A percentile compares a stretch with the other conserved stretches of the same genome.
Evolutionary conservation across 2,113 vertebrate species (phyloP).

Genomic region (Myxocyprinus asiaticus): DNA sequence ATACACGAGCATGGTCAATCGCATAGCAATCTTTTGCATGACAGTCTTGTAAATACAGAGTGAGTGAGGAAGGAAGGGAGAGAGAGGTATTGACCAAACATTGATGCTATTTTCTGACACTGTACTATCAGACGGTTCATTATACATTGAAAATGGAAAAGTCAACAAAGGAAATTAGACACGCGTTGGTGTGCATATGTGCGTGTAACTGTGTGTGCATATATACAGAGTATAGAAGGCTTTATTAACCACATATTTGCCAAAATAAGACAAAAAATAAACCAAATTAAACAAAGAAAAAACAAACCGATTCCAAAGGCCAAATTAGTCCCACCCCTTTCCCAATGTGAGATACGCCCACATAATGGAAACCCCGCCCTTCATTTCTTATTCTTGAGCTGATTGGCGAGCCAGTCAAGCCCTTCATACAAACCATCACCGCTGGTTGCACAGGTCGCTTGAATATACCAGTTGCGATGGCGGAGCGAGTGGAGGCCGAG

Average conservation of each 20-base stretch:
- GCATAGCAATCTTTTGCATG: background rate
- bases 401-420: slow-evolving; percentile 97
- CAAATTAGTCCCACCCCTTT: slow-evolving; percentile 47
- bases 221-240: slow-evolving; percentile 50
- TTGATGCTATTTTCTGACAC: slow-evolving; percentile 19
- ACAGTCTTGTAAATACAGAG: slow-evolving; percentile 13
- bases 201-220: slow-evolving; percentile 22
- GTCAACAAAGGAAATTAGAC: slow-evolving; percentile 29
- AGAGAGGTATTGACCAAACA: background rate
- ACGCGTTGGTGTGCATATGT: slow-evolving; percentile 1
- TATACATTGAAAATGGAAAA: slow-evolving; percentile 15
- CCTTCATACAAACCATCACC: slow-evolving; percentile 95
- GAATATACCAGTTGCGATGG: slow-evolving; percentile 98
- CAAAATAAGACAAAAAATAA: slow-evolving; percentile 19
- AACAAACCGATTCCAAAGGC: slow-evolving; percentile 45
- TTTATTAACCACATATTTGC: slow-evolving; percentile 50
- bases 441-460: slow-evolving; percentile 96
- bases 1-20: background rate
- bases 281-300: slow-evolving; percentile 18
- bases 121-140: slow-evolving; percentile 26
- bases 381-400: slow-evolving; percentile 98
- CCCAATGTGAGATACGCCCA: slow-evolving; percentile 40
- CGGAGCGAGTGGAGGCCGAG: slow-evolving; percentile 94
- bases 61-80: slow-evolving; percentile 15
- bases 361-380: slow-evolving; percentile 47